Evolutionary conservation across 2,113 vertebrate species (phyloP).

Genomic region (Brachypodius melanocephalos): DNA sequence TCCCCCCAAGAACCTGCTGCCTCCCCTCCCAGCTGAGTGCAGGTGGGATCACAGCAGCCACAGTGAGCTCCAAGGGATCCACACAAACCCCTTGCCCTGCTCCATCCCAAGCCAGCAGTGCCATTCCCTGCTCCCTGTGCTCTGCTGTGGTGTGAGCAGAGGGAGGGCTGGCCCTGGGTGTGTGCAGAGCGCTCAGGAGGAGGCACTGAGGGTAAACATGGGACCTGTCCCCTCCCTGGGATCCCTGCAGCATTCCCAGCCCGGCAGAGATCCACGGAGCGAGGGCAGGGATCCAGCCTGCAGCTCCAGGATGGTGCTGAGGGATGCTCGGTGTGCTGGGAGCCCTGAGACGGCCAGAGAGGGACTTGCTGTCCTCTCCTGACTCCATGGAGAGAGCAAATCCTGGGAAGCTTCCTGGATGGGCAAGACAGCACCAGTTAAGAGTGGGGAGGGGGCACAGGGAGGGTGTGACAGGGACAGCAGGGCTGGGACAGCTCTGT

Average conservation of each 20-base stretch:
- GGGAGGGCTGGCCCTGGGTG: not conserved
- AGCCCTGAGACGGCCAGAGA: constrained; percentile 19
- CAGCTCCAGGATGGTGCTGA: not conserved
- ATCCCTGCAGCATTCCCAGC: not conserved
- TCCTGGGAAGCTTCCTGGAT: not conserved
- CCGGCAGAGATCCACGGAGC: fast-evolving
- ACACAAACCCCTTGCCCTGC: fast-evolving
- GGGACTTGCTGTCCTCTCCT: not conserved
- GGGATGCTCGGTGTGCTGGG: not conserved
- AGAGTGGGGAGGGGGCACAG: not conserved
- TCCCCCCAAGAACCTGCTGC: not conserved
- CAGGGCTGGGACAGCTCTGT: not conserved
- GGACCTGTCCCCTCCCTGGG: not conserved
- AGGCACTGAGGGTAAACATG: not conserved
- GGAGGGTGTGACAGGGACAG: not conserved
- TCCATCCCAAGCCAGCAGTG: not conserved
- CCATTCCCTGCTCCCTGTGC: fast-evolving
- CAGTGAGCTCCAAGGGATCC: not conserved
- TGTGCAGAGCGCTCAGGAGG: fast-evolving
- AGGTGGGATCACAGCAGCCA: not conserved
- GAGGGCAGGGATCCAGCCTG: not conserved
- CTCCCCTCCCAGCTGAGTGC: fast-evolving
- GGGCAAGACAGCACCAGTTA: not conserved
- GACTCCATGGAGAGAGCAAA: not conserved
- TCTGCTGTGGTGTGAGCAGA: not conserved